These are phyloP conservation scores for Clangula hyemalis DNA, from an alignment of 2,797 vertebrate genomes.

Conservation along the genomic window DNA sequence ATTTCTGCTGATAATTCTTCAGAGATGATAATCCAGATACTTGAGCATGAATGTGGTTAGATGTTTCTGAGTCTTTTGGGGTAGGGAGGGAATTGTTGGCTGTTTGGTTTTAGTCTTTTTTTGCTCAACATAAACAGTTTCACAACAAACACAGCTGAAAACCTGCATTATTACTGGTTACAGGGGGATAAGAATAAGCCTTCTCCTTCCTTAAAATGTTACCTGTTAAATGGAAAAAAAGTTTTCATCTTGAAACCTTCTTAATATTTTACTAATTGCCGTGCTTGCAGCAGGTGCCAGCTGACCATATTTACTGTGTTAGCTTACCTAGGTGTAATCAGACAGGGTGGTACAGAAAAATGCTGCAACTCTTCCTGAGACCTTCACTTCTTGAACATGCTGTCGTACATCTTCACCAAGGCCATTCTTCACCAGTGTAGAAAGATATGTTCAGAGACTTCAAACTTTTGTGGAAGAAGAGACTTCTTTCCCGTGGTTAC, in stretches of 20 bases:
- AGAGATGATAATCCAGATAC: neutral
- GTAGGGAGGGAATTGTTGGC: neutral
- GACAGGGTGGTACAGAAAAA: neutral
- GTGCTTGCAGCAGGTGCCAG: neutral
- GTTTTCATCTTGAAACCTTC: neutral
- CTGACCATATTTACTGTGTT: neutral
- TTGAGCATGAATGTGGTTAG: neutral
- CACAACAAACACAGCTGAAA: neutral
- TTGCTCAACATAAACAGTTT: neutral
- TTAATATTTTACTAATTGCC: conserved; percentile 1
- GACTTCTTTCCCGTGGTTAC: neutral
- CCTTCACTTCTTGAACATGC: neutral
- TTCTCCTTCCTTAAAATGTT: neutral
- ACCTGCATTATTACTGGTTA: neutral
- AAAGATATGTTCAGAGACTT: neutral
- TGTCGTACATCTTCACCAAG: neutral
- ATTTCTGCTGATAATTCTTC: neutral
- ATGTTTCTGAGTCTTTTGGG: neutral
- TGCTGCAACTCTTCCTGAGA: neutral
- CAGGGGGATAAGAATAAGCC: neutral
- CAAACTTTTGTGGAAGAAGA: neutral
- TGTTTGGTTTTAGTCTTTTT: neutral
- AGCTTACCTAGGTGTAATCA: conserved; percentile 23
- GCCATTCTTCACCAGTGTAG: neutral
- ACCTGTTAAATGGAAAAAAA: neutral